Evolutionary conservation across 2,797 vertebrate genomes (phyloP).

Genomic region (Danio jaintianensis): DNA sequence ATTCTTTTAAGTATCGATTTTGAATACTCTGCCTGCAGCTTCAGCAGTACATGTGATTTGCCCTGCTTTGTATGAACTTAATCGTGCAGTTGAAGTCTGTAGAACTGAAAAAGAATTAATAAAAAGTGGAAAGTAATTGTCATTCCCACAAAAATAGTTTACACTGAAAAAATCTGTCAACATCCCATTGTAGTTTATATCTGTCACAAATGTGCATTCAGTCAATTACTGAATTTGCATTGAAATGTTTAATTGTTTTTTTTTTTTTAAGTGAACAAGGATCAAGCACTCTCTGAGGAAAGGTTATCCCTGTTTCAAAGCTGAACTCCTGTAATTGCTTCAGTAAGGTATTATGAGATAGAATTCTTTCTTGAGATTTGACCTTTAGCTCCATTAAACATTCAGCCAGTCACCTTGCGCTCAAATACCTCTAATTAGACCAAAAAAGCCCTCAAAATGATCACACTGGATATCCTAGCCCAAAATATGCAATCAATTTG

Average conservation of each 20-base stretch:
- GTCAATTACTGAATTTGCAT: neutral
- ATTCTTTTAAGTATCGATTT: too few species aligned
- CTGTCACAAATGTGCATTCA: neutral
- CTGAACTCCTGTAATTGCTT: conserved; percentile 47
- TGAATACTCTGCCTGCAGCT: neutral
- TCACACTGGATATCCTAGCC: neutral
- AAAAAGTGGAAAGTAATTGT: neutral
- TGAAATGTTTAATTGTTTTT: conserved; percentile 15
- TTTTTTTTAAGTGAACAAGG: conserved; percentile 4
- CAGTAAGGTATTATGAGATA: conserved; percentile 27
- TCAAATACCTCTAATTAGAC: conserved; percentile 51
- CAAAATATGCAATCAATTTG: conserved; percentile 4
- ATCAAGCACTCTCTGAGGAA: conserved; percentile 23
- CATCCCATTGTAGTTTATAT: too few species aligned
- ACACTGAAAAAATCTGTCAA: neutral
- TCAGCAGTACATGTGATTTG: neutral
- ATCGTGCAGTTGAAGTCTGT: neutral
- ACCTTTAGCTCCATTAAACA: conserved; percentile 50
- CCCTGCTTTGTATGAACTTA: neutral
- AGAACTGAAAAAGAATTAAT: neutral
- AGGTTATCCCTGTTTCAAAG: conserved; percentile 42
- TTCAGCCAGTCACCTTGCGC: conserved; percentile 37
- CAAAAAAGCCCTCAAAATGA: conserved; percentile 16
- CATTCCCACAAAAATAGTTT: neutral
- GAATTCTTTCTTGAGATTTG: neutral